phyloP scores from a whole-genome alignment of 2,888 invertebrate genomes.

The Adela reaumurella region DNA sequence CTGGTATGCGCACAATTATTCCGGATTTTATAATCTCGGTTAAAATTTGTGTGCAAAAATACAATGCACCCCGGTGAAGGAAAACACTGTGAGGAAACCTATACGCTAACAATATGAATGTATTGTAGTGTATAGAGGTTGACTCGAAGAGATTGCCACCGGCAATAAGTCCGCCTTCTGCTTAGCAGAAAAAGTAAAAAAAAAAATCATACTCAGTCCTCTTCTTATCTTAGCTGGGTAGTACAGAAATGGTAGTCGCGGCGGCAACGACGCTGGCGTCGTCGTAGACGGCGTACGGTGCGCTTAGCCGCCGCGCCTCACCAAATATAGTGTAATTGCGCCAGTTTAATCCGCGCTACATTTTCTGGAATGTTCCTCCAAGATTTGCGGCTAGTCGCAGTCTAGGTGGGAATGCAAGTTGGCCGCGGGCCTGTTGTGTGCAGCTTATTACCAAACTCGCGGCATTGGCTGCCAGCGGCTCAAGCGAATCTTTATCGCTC shows the following conservation, averaged over 20 bases:
- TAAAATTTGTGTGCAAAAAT: no score
- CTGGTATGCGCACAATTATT: no score
- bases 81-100: no score
- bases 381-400: conserved; percentile 1
- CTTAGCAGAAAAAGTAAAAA: no score
- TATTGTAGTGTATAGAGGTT: no score
- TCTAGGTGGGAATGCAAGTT: conserved; percentile 19
- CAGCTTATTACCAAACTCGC: neutral
- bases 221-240: neutral
- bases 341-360: conserved; percentile 50
- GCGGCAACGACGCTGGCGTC: neutral
- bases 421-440: conserved; percentile 32
- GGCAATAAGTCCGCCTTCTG: no score
- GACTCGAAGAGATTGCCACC: no score
- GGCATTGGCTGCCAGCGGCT: neutral
- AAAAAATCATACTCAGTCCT: no score
- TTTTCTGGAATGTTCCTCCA: conserved; percentile 46
- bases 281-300: neutral
- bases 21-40: no score
- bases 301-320: conserved; percentile 8
- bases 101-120: no score
- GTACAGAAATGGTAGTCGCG: neutral
- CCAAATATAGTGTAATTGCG: conserved; percentile 48
- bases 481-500: neutral
- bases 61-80: no score